Percentiles rank a stretch among this genome's conserved stretches.
These are phyloP conservation scores for Vandiemenella viatica DNA, from an alignment of 2,888 invertebrate species.

Conservation along the genomic window DNA sequence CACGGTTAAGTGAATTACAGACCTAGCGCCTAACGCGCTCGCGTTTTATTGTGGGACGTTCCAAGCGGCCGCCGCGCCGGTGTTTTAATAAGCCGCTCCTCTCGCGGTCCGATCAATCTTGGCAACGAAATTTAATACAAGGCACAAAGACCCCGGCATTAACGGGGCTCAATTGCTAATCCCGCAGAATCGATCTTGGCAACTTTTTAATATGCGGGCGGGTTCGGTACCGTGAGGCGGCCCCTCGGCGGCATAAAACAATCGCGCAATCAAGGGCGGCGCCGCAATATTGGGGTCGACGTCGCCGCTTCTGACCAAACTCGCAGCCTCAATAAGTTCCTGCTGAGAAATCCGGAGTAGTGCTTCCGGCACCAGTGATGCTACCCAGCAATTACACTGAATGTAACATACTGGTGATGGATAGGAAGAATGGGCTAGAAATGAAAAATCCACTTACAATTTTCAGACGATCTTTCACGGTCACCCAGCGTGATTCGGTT, in stretches of 20 bases:
- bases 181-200: constrained; percentile 11
- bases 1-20: no score
- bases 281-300: neutral
- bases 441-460: no score
- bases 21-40: no score
- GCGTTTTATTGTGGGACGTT: no score
- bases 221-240: neutral
- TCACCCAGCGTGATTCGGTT: no score
- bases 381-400: no score
- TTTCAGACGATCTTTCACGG: no score
- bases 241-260: neutral
- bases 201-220: constrained; percentile 12
- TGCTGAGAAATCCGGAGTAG: no score
- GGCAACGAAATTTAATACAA: constrained; percentile 12
- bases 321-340: no score
- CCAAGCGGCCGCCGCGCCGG: constrained; percentile 1
- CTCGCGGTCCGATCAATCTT: constrained; percentile 10
- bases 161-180: constrained; percentile 12
- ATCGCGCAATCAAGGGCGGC: neutral
- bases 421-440: no score
- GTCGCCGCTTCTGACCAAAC: neutral
- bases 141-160: constrained; percentile 12
- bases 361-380: no score
- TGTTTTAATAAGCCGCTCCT: constrained; percentile 10
- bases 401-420: no score